These are phyloP conservation scores for Agapostemon virescens DNA, from an alignment of 2,888 invertebrate genomes.

Conservation along the genomic window DNA sequence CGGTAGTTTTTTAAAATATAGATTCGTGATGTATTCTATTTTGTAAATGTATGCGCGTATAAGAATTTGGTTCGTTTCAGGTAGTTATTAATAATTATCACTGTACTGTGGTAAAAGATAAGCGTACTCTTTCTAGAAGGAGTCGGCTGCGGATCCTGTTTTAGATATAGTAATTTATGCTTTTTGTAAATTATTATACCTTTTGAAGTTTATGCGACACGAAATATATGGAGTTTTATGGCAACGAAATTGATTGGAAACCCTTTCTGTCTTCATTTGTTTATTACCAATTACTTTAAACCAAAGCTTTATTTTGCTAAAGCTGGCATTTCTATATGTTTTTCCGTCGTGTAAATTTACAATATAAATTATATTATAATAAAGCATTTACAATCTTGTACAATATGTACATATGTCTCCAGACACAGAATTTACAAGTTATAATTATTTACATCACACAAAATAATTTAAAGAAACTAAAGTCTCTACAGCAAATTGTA, in stretches of 20 bases:
- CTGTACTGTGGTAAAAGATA: background rate
- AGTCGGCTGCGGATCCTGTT: background rate
- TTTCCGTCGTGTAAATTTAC: background rate
- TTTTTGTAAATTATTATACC: slow-evolving; percentile 22
- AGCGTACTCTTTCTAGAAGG: slow-evolving; percentile 3
- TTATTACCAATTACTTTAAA: background rate
- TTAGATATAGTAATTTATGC: slow-evolving; percentile 22
- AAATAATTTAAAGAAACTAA: background rate
- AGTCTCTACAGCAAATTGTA: background rate
- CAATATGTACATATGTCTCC: background rate
- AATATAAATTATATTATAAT: background rate
- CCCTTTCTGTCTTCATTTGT: background rate
- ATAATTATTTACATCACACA: background rate
- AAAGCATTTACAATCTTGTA: background rate
- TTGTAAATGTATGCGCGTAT: slow-evolving; percentile 4
- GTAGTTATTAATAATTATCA: background rate
- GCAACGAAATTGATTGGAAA: background rate
- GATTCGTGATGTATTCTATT: slow-evolving; percentile 14
- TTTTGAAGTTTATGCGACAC: background rate
- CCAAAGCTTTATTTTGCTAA: background rate
- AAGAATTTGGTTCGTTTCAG: background rate
- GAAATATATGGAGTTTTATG: background rate
- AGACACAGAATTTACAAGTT: background rate
- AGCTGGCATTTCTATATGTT: background rate
- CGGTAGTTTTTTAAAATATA: slow-evolving; percentile 7